Evolutionary conservation across 2,113 vertebrate genomes (phyloP).

Genomic region (Thymallus thymallus): DNA sequence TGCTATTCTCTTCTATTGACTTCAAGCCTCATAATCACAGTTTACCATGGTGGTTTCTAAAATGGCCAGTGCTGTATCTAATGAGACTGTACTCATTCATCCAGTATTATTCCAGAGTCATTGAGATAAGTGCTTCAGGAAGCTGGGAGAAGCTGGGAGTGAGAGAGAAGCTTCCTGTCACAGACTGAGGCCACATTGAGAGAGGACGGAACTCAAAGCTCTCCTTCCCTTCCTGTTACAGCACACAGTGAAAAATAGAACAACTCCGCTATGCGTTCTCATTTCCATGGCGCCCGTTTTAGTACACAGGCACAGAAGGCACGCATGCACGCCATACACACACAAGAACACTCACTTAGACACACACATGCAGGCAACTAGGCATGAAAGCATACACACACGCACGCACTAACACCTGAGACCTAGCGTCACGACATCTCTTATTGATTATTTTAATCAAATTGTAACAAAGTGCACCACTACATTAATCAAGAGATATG

Average conservation of each 20-base stretch:
- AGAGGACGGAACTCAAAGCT: slow-evolving; percentile 31
- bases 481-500: slow-evolving; percentile 60
- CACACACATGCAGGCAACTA: not conserved
- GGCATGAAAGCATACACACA: not conserved
- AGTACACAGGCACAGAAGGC: slow-evolving; percentile 29
- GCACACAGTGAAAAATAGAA: slow-evolving; percentile 41
- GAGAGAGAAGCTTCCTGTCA: slow-evolving; percentile 54
- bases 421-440: slow-evolving; percentile 32
- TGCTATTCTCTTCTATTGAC: not conserved
- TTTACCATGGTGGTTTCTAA: not conserved
- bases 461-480: slow-evolving; percentile 60
- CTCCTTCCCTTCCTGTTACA: slow-evolving; percentile 46
- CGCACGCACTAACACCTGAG: slow-evolving; percentile 16
- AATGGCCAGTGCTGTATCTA: slow-evolving; percentile 25
- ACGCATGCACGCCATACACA: not conserved
- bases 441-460: slow-evolving; percentile 57
- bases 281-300: slow-evolving; percentile 58
- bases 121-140: slow-evolving; percentile 58
- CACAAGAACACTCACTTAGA: not conserved
- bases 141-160: slow-evolving; percentile 29
- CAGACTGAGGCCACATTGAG: slow-evolving; percentile 40
- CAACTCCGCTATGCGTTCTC: slow-evolving; percentile 51
- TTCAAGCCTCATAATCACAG: not conserved
- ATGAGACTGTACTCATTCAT: slow-evolving; percentile 43
- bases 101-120: slow-evolving; percentile 26